Base-by-base conservation (phyloP, 2,113 vertebrate species). In the Spea multiplicata region DNA sequence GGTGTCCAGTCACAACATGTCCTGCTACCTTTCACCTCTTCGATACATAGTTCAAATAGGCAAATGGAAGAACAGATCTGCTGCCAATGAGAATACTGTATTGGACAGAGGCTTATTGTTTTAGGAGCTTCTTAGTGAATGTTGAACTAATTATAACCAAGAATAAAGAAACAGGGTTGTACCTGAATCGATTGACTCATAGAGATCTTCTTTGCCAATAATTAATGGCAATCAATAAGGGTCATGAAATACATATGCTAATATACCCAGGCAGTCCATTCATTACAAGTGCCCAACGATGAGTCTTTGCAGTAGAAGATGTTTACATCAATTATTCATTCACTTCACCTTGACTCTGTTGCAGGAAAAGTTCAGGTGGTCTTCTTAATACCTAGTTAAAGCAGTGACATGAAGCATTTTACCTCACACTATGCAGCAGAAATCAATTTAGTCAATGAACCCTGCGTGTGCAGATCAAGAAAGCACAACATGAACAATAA, bases 171-270 rank as follows among this genome's bases (percentile, higher is more conserved):
- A 52, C 67, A 52, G 66, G 74, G 30, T 13, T 59, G 8, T 13
- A 59, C 10, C 10, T 13, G 50, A 66, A 57, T 52, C 52, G n/a
- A 76, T 76, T 66, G 52, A 69, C 64, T 66, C 62, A 76, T 66
- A 68, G 50, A 68, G 68, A 69, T 48, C 44, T 68, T 76, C 50
- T 76, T 6, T 6, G 55, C 59, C 44, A 68, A 69, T 76, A 76
- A 76, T 76, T 68, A 76, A 45, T 45, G 66, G 52, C 53, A 76
- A 76, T 69, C 65, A 76, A 76, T 52, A 47, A 45, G 50, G 59
- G 52, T 46, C 52, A 69, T 16, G 67, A 66, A 76, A 76, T 16
- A 66, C 65, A 59, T 44, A 61, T 47, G 67, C 53, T 57, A 65
- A 65, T 57, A 68, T 76, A 46, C 17, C 49, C 47, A 5, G 49